Evolutionary conservation across 2,797 vertebrate species (phyloP), one percentile per base, ranked within the genome.

Genomic region (Lagocephalus sceleratus): DNA sequence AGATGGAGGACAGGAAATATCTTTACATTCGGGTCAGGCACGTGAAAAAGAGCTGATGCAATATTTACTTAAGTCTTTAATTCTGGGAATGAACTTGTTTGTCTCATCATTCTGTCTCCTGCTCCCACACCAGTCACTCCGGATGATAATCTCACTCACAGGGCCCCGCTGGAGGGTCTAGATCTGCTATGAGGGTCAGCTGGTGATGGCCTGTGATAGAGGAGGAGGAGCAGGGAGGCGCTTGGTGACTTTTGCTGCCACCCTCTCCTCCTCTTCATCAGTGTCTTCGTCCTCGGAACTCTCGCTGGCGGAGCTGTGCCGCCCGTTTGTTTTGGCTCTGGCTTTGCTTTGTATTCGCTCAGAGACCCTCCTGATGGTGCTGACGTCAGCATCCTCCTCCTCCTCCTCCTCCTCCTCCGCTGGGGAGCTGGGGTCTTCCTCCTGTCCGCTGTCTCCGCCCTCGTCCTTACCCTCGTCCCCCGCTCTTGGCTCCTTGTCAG

Each of bases 241-340:
- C 43, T 67, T 66, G n/a, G 47, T 26, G 6, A 1, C 25, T 21
- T 71, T 42, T 5, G 39, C 51, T 1, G 58, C 6, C 2, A 14
- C 59, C 41, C 60, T 35, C 3, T 3, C 29, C 25, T 68, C 35
- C 0, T 75, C 65, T 19, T 68, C 66, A 2, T 66, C 72, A 11
- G 20, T 23, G 0, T 84, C 81, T 11, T 90, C 87, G 0, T 89
- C 87, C 0, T 71, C 86, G 1, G 83, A 85, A 46, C 83, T 88
- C 57, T 86, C 82, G 1, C 72, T 83, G 6, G 53, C 72, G 17
- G 70, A 64, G 17, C 43, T 50, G 4, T 57, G 68, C 38, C n/a
- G 35, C 20, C 68, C 46, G 0, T 85, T 84, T 25, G 56, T 49
- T 53, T 58, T 57, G 14, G 25, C 0, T 3, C 66, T 54, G 5